Base-by-base conservation (phyloP, 2,797 vertebrate species). In the Podarcis lilfordi region DNA sequence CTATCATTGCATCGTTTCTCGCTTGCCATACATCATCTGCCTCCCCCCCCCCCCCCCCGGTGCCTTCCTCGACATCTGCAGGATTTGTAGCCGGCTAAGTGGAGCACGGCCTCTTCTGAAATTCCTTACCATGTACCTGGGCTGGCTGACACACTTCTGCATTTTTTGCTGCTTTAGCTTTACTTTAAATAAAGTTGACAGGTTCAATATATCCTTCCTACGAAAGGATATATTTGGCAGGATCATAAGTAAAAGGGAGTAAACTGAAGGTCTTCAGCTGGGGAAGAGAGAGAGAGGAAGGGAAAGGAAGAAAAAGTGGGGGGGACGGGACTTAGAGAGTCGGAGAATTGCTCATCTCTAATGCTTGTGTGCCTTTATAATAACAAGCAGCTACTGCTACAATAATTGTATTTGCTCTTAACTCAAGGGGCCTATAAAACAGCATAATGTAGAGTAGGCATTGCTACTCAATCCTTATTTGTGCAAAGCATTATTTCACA, bases 141-240 rank as follows among this genome's bases (percentile, higher is more conserved):
- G 77, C 85, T 55, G 89, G 79, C 86, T 50, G 93, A 86, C 90
- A 87, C 21, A 86, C 71, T 94, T 84, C 75, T 92, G 90, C 86
- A 91, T 94, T 92, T 55, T 93, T 89, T 88, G 81, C 82, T 81
- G 74, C 86, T 94, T 94, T 93, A 93, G 93, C 93, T 95, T 94
- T 91, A 93, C 90, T 94, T 96, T 94, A 95, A 95, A 94, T 91
- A 96, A 95, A 95, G 89, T 92, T 96, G 95, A 94, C 94, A 94
- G 83, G 68, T 94, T 93, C 94, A 94, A 93, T 95, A 94, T 88
- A 94, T 92, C 75, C 93, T 93, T 0, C 0, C 89, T 86, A 29
- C 86, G 69, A 90, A 92, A 90, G 80, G 91, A 92, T 93, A 78
- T 90, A 77, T 93, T 91, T 91, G 90, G 88, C 79, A 40, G 68